These are phyloP conservation scores for Drosophila niveifrons DNA, from an alignment of 2,888 invertebrate genomes.

Conservation along the genomic window DNA sequence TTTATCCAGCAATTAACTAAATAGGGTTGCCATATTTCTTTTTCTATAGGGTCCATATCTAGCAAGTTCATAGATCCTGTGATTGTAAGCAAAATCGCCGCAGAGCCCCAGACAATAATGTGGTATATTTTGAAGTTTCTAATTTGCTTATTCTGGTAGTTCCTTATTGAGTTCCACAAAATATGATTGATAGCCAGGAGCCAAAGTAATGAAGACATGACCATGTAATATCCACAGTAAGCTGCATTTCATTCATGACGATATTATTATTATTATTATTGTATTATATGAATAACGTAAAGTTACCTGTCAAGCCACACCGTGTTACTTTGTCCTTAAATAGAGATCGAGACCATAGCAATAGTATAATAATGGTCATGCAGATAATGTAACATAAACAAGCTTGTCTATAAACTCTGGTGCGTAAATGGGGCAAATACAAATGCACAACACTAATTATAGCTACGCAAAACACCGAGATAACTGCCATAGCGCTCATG, in stretches of 20 bases:
- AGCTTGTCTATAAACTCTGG: constrained; percentile 1
- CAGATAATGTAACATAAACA: constrained; percentile 17
- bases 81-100: constrained; percentile 52
- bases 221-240: constrained; percentile 87
- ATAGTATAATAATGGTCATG: no score
- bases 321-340: no score
- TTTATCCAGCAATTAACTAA: constrained; percentile 88
- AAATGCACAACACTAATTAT: constrained; percentile 86
- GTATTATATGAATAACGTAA: not conserved
- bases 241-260: constrained; percentile 37
- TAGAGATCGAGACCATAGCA: no score
- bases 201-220: constrained; percentile 93
- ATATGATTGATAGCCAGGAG: constrained; percentile 93
- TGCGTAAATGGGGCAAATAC: constrained; percentile 16
- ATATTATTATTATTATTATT: no score
- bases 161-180: constrained; percentile 88
- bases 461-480: constrained; percentile 90
- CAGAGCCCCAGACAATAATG: constrained; percentile 73
- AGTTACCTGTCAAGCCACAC: constrained; percentile 3
- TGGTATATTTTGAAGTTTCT: constrained; percentile 64
- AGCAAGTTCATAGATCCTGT: constrained; percentile 45
- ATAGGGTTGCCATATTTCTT: constrained; percentile 83
- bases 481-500: constrained; percentile 28
- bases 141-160: accelerated
- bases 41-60: not conserved